Evolutionary conservation across 2,888 invertebrate species (phyloP).

Genomic region (Phyllotreta cruciferae): DNA sequence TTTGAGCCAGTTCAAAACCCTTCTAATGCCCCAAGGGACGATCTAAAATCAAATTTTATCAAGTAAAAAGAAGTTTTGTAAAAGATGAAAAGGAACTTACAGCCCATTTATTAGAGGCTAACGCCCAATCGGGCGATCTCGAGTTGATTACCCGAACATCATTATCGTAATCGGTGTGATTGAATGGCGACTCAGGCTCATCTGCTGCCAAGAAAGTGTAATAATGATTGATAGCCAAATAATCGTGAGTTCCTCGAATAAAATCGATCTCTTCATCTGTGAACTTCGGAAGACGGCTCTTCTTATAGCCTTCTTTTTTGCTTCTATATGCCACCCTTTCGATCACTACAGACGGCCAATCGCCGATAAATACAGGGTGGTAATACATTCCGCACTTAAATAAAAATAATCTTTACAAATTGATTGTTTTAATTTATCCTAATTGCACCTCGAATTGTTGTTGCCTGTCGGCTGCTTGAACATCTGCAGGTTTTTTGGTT

Average conservation of each 20-base stretch:
- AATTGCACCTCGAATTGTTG: slow-evolving; percentile 63
- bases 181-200: slow-evolving; percentile 20
- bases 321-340: slow-evolving; percentile 66
- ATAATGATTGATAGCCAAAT: slow-evolving; percentile 77
- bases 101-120: slow-evolving; percentile 16
- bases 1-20: slow-evolving; percentile 40
- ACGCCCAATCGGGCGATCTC: slow-evolving; percentile 24
- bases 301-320: slow-evolving; percentile 53
- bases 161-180: slow-evolving; percentile 22
- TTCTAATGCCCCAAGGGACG: slow-evolving; percentile 42
- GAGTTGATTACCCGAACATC: slow-evolving; percentile 23
- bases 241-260: slow-evolving; percentile 71
- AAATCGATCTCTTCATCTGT: slow-evolving; percentile 66
- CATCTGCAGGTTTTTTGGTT: slow-evolving; percentile 63
- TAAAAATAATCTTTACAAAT: not conserved
- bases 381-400: slow-evolving; percentile 42
- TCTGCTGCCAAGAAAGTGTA: slow-evolving; percentile 63
- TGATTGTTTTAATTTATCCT: no score
- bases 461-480: slow-evolving; percentile 67
- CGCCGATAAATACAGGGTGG: slow-evolving; percentile 69
- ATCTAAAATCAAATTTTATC: slow-evolving; percentile 30
- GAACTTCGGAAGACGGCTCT: slow-evolving; percentile 70
- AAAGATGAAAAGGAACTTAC: slow-evolving; percentile 1
- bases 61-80: no score
- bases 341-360: slow-evolving; percentile 72